Percentiles rank a stretch among this genome's conserved stretches.
These are phyloP conservation scores for Scaptomyza reducta DNA, from an alignment of 2,888 invertebrate species.

Conservation along the genomic window DNA sequence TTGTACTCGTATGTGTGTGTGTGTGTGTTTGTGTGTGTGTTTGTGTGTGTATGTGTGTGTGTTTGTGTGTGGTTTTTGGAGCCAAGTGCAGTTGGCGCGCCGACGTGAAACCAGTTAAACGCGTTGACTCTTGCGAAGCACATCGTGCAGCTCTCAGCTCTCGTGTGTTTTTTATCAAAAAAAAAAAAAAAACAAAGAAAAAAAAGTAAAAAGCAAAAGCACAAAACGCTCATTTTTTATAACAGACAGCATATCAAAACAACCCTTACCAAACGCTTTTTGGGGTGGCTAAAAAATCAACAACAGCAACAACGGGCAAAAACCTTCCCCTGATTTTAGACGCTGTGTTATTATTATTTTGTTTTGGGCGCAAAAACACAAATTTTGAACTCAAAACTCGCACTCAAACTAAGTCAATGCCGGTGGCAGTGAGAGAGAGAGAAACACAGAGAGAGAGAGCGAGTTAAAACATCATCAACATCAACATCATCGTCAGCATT, in stretches of 20 bases:
- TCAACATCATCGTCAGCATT: constrained; percentile 26
- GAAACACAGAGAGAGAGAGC: constrained; percentile 28
- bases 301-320: neutral
- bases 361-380: constrained; percentile 66
- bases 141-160: constrained; percentile 48
- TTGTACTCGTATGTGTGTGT: constrained; percentile 3
- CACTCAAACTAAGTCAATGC: constrained; percentile 57
- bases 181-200: neutral
- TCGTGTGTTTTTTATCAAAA: constrained; percentile 57
- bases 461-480: no score
- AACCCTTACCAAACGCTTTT: constrained; percentile 61
- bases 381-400: constrained; percentile 60
- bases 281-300: constrained; percentile 55
- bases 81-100: constrained; percentile 71
- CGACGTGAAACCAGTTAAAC: constrained; percentile 80
- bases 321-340: constrained; percentile 38
- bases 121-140: constrained; percentile 59
- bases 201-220: constrained; percentile 13
- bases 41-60: neutral
- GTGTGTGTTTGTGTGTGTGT: neutral
- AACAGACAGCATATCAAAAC: constrained; percentile 43
- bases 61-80: constrained; percentile 13
- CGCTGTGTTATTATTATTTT: constrained; percentile 1
- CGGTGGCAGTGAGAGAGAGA: constrained; percentile 32
- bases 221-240: constrained; percentile 39